phyloP scores from a whole-genome alignment of 2,888 invertebrate species.

The Drosophila quasianomalipes region DNA sequence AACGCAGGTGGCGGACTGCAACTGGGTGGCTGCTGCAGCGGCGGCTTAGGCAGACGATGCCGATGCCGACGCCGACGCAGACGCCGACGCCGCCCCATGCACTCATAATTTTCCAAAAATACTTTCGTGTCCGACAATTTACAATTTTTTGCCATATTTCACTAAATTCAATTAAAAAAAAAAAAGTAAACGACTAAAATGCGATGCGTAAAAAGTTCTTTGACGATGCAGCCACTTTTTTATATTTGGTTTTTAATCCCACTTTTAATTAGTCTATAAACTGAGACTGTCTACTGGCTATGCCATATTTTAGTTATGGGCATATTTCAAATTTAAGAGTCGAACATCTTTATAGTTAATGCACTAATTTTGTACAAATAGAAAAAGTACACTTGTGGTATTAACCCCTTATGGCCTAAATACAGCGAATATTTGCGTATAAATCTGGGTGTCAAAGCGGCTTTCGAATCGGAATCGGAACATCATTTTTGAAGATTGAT shows the following conservation, averaged over 20 bases:
- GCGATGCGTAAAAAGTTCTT: constrained; percentile 4
- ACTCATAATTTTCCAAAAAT: constrained; percentile 81
- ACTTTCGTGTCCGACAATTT: constrained; percentile 64
- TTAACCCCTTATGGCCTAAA: background rate
- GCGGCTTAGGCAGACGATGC: constrained; percentile 45
- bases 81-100: constrained; percentile 53
- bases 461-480: background rate
- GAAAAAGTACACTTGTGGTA: background rate
- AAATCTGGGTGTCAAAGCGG: background rate
- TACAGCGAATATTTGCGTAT: background rate
- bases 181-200: constrained; percentile 32
- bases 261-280: constrained; percentile 2
- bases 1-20: constrained; percentile 54
- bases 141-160: constrained; percentile 64
- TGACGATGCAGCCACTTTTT: constrained; percentile 2
- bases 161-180: constrained; percentile 42
- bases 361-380: background rate
- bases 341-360: background rate
- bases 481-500: background rate
- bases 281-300: background rate
- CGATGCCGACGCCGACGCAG: constrained; percentile 24
- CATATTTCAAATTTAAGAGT: background rate
- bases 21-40: constrained; percentile 14
- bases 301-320: background rate
- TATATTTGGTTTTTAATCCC: background rate